Evolutionary conservation across 1,140 invertebrate species (phyloP).

Genomic region (Drosophila prosaltans): DNA sequence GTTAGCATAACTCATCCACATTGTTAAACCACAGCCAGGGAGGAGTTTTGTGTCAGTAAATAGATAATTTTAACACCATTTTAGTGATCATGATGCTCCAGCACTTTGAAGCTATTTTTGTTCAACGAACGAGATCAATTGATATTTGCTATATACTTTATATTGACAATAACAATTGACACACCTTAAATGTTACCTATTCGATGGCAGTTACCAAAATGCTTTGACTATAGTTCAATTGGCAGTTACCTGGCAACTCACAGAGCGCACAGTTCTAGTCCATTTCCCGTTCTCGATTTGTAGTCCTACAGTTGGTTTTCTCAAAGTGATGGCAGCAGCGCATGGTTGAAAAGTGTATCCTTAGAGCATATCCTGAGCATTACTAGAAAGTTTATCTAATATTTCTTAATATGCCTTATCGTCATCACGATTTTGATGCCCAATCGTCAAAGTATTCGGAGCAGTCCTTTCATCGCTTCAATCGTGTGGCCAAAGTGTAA

Average conservation of each 20-base stretch:
- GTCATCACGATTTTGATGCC: conserved; percentile 62
- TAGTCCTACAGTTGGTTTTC: conserved; percentile 2
- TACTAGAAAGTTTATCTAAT: background rate
- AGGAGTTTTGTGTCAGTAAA: conserved; percentile 43
- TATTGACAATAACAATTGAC: conserved; percentile 62
- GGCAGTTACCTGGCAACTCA: conserved; percentile 51
- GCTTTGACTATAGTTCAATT: conserved; percentile 5
- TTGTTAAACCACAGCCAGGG: conserved; percentile 1
- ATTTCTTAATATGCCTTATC: conserved; percentile 49
- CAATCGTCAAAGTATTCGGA: conserved; percentile 74
- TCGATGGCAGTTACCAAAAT: conserved; percentile 25
- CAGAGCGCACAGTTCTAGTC: conserved; percentile 54
- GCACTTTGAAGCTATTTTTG: conserved; percentile 71
- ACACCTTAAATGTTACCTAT: conserved; percentile 31
- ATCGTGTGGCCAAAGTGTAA: conserved; percentile 81
- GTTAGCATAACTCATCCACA: conserved; percentile 29
- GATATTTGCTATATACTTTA: conserved; percentile 13
- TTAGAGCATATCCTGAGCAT: conserved; percentile 14
- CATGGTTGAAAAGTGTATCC: conserved; percentile 54
- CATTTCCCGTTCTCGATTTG: background rate
- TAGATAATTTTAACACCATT: conserved; percentile 55
- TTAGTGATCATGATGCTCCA: conserved; percentile 49
- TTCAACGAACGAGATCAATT: conserved; percentile 64
- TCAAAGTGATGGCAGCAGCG: conserved; percentile 45
- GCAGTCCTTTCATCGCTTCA: conserved; percentile 66